phyloP scores from a whole-genome alignment of 2,113 vertebrate genomes.

The Sporophila hypoxantha region DNA sequence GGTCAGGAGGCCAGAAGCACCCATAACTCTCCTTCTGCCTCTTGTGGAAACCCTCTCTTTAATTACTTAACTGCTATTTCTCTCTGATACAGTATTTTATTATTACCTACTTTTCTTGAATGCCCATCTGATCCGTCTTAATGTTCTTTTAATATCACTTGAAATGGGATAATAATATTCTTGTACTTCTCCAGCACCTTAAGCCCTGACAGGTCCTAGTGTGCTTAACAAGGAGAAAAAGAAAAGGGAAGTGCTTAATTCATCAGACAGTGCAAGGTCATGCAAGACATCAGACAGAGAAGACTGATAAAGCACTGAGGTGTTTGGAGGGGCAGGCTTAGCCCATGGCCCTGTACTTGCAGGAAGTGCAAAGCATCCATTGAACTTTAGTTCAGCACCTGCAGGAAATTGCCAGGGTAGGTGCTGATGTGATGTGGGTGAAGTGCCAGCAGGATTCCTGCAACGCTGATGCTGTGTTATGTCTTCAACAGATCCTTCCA shows the following conservation, averaged over 20 bases:
- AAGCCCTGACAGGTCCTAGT: constrained; percentile 7
- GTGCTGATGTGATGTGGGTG: neutral
- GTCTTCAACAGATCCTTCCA: neutral
- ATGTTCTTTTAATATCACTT: constrained; percentile 32
- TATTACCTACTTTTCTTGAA: constrained; percentile 28
- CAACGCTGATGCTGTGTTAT: neutral
- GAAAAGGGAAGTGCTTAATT: neutral
- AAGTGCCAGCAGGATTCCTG: neutral
- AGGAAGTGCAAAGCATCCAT: neutral
- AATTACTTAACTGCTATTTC: constrained; percentile 23
- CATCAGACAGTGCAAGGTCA: constrained; percentile 1
- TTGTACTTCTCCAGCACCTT: constrained; percentile 20
- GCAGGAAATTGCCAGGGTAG: neutral
- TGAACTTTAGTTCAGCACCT: neutral
- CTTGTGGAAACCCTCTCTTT: neutral
- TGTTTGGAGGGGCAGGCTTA: neutral
- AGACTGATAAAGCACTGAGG: neutral
- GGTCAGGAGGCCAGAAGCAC: neutral
- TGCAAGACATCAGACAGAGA: neutral
- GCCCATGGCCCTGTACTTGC: neutral
- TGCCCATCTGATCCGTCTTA: neutral
- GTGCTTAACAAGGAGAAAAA: neutral
- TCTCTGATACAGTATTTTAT: constrained; percentile 27
- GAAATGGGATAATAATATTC: constrained; percentile 22
- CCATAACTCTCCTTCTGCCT: constrained; percentile 1